Evolutionary conservation across 2,797 vertebrate species (phyloP), one percentile per base, ranked within the genome.

Genomic region (Clangula hyemalis): DNA sequence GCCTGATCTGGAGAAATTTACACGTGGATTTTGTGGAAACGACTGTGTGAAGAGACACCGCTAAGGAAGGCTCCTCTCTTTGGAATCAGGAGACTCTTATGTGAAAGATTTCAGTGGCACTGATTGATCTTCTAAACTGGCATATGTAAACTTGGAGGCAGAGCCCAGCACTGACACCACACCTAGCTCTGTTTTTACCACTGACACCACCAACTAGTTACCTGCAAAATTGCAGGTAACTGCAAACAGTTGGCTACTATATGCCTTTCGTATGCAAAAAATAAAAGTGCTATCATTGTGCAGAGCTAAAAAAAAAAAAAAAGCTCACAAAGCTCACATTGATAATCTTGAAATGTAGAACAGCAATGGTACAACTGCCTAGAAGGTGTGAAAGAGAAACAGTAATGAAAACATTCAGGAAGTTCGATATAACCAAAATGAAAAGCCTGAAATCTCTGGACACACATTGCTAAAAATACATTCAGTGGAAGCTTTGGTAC

Each of bases 401-500:
- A 60, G 15, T 12, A 38, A 43, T 12, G 27, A 80, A 66, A 66
- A 53, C 13, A 32, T 61, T 49, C n/a, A 64, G n/a, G 18, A 81
- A 77, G 20, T 54, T 72, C 36, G 27, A 2, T 6, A 14, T 21
- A 28, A 64, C 8, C 15, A 68, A 71, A 85, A 8, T 3, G 28
- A 61, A 79, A 54, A 71, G 32, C 10, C 22, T 14, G 16, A 36
- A 77, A 39, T 28, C 18, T 72, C 47, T 80, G 75, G 38, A 22
- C 13, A 11, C 1, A 20, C 17, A 30, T 0, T 43, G 65, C 68
- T 73, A 58, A 15, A 18, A 85, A 11, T 7, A 13, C 7, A 56
- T 49, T 39, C 0, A 0, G 49, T 43, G n/a, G 27, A 84, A 7
- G 1, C 25, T 36, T 34, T 38, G 25, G 64, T 69, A 65, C 32